Evolutionary conservation across 2,888 invertebrate species (phyloP).

Genomic region (Sminthurinus aureus): DNA sequence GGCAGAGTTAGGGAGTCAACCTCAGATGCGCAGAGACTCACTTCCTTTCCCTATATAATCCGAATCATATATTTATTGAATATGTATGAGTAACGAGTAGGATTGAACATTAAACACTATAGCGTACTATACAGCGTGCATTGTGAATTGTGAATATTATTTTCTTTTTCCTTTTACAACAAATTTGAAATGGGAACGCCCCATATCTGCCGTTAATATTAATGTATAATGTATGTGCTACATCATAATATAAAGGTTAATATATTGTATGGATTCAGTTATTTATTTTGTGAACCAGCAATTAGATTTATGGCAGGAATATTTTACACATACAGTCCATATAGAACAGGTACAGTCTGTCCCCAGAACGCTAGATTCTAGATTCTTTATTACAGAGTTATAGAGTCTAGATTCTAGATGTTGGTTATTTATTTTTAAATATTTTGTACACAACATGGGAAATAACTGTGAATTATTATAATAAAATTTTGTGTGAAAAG

Average conservation of each 20-base stretch:
- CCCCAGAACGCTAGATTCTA: too few species aligned
- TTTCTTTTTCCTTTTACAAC: background rate
- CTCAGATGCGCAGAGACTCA: background rate
- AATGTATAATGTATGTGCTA: background rate
- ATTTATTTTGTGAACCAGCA: background rate
- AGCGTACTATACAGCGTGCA: too few species aligned
- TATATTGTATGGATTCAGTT: background rate
- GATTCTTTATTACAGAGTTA: too few species aligned
- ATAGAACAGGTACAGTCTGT: too few species aligned
- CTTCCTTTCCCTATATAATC: conserved; percentile 2
- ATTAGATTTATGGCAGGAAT: background rate
- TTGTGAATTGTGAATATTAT: too few species aligned
- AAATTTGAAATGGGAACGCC: background rate
- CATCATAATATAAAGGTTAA: background rate
- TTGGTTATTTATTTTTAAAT: too few species aligned
- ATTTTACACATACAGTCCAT: background rate
- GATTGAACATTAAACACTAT: too few species aligned
- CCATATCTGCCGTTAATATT: background rate
- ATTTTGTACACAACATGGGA: too few species aligned
- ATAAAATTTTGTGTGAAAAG: background rate
- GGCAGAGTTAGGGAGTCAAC: too few species aligned
- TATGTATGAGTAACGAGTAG: too few species aligned
- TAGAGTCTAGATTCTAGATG: too few species aligned
- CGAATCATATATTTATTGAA: too few species aligned
- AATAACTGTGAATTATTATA: background rate